Evolutionary conservation across 2,113 vertebrate genomes (phyloP), one percentile per base, ranked within the genome.

Genomic region (Vidua chalybeata): DNA sequence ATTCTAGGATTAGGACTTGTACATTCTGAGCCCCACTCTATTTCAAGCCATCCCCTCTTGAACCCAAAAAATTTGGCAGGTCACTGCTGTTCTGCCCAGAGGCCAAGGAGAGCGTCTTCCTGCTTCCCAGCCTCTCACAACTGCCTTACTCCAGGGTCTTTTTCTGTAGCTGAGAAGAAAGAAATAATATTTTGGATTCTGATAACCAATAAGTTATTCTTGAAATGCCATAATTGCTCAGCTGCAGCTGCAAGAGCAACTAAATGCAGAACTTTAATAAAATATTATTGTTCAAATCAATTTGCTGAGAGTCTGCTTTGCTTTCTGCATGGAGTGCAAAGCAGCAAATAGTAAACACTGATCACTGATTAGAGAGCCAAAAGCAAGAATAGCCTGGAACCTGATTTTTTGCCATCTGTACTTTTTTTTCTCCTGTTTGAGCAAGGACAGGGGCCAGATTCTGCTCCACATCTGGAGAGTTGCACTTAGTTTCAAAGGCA

Each of bases 261-360:
- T 68, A 86, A 91, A 54, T 78, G 45, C 46, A 84, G 82, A 96
- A 91, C 87, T 96, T 95, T 93, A 96, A 95, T 95, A 93, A 90
- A 96, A 96, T 90, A 89, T 68, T 81, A 43, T 71, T 1, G 0
- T 81, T 95, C 82, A 75, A 83, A 96, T 96, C 91, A 97, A 84
- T 95, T 88, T 88, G 68, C 56, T 52, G 49, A 26, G 56, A 87
- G 51, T 19, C 75, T 72, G 64, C 16, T 24, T 63, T 49, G 52
- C 31, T 84, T 71, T 94, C 67, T 83, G 39, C 4, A 3, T 35
- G 64, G 63, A 43, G 72, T 77, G 49, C 26, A 86, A 43, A 90
- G 49, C 46, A 90, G 56, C 15, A 90, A 77, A 81, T 28, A 75
- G 72, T 69, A 94, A 97, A 64, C 51, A 91, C 78, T 69, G 82